phyloP scores from a whole-genome alignment of 2,888 invertebrate species.

The Cartodere bifasciata region DNA sequence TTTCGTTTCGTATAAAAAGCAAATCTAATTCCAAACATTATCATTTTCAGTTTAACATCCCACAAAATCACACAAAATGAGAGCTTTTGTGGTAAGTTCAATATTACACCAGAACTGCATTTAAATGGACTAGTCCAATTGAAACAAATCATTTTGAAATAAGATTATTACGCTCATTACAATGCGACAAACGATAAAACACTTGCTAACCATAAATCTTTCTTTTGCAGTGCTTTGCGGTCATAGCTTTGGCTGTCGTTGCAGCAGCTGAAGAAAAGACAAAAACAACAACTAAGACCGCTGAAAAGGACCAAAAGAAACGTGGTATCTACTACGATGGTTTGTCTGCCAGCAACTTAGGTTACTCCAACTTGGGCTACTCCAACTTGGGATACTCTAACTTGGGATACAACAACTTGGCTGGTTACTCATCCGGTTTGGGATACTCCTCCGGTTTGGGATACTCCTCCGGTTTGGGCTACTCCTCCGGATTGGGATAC shows the following conservation, averaged over 20 bases:
- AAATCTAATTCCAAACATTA: constrained; percentile 1
- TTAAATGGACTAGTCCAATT: too few species aligned
- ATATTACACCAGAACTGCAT: too few species aligned
- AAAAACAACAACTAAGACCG: constrained; percentile 6
- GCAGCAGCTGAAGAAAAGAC: constrained; percentile 8
- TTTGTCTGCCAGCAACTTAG: not conserved
- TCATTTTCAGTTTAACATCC: constrained; percentile 2
- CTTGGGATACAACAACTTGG: not conserved
- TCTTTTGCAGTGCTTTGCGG: constrained; percentile 12
- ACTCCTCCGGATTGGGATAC: not conserved
- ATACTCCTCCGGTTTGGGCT: constrained; percentile 5
- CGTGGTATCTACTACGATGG: constrained; percentile 3
- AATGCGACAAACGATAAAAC: not conserved
- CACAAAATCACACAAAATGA: constrained; percentile 13
- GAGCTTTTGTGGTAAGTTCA: constrained; percentile 14
- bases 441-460: constrained; percentile 4
- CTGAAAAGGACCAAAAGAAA: constrained; percentile 3
- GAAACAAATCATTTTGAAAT: too few species aligned
- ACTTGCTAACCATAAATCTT: constrained; percentile 1
- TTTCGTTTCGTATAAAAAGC: not conserved
- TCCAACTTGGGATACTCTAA: not conserved
- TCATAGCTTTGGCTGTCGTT: constrained; percentile 9
- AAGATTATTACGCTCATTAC: too few species aligned
- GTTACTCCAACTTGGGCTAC: not conserved
- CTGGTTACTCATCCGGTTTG: constrained; percentile 6